Evolutionary conservation across 2,888 invertebrate species (phyloP).

Genomic region (Dicycla oo): DNA sequence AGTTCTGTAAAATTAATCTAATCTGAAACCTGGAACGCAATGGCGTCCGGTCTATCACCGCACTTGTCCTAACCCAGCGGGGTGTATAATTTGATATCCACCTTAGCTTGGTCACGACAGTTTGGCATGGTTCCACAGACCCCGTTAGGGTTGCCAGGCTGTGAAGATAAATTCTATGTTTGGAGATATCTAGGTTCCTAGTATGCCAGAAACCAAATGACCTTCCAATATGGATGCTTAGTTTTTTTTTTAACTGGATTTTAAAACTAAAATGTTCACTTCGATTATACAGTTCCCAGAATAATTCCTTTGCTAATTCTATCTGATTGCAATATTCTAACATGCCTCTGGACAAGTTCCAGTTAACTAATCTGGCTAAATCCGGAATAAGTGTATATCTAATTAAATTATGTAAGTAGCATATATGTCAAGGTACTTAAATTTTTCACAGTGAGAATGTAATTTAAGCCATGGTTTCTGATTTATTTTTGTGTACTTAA

Average conservation of each 20-base stretch:
- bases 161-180: slow-evolving; percentile 39
- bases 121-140: slow-evolving; percentile 49
- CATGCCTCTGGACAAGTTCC: not conserved
- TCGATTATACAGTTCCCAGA: not conserved
- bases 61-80: slow-evolving; percentile 31
- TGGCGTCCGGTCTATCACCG: slow-evolving; percentile 5
- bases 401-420: too few relatives aligned
- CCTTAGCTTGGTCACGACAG: slow-evolving; percentile 36
- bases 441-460: too few relatives aligned
- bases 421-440: too few relatives aligned
- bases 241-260: slow-evolving; percentile 6
- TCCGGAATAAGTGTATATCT: too few relatives aligned
- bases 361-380: not conserved
- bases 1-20: slow-evolving; percentile 1
- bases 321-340: not conserved
- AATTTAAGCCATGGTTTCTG: too few relatives aligned
- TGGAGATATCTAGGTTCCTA: slow-evolving; percentile 12
- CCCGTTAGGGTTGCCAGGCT: slow-evolving; percentile 12
- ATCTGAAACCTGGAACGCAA: slow-evolving; percentile 1
- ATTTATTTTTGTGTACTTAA: not conserved
- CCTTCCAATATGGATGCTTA: not conserved
- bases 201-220: slow-evolving; percentile 22
- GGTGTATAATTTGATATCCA: slow-evolving; percentile 40
- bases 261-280: not conserved
- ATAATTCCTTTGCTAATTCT: not conserved